phyloP scores from a whole-genome alignment of 2,888 invertebrate species.

The Panopea generosa region DNA sequence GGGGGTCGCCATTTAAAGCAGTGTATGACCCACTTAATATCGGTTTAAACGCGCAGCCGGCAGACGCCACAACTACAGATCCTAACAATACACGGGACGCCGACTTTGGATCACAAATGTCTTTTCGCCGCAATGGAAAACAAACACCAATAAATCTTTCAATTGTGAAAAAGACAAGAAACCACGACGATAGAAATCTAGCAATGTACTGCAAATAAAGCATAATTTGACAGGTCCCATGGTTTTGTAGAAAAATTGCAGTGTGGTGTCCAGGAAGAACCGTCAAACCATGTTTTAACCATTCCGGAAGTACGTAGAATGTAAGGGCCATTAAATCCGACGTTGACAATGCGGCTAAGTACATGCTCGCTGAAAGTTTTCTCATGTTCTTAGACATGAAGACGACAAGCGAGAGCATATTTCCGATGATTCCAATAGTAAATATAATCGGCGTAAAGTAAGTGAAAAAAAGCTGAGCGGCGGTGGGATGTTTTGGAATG shows the following conservation, averaged over 20 bases:
- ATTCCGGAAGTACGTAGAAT: conserved; percentile 85
- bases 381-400: conserved; percentile 91
- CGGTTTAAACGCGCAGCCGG: conserved; percentile 77
- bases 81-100: conserved; percentile 73
- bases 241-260: conserved; percentile 74
- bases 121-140: conserved; percentile 76
- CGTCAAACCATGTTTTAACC: conserved; percentile 78
- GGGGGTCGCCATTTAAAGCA: conserved; percentile 42
- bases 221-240: conserved; percentile 90
- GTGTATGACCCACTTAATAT: conserved; percentile 66
- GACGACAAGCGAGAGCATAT: conserved; percentile 90
- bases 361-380: conserved; percentile 90
- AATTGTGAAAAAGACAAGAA: conserved; percentile 81
- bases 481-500: conserved; percentile 21
- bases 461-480: conserved; percentile 84
- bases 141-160: conserved; percentile 83
- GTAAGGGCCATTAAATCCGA: too few species aligned
- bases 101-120: conserved; percentile 75
- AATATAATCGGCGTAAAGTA: conserved; percentile 91
- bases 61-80: conserved; percentile 64
- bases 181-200: too few species aligned
- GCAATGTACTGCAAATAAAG: conserved; percentile 88
- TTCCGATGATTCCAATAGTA: conserved; percentile 91
- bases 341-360: too few species aligned
- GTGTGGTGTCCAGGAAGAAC: conserved; percentile 59